These are phyloP conservation scores for Turritopsis rubra DNA, from an alignment of 30 jellyfish, hydroid and myxozoan species.

Conservation along the genomic window DNA sequence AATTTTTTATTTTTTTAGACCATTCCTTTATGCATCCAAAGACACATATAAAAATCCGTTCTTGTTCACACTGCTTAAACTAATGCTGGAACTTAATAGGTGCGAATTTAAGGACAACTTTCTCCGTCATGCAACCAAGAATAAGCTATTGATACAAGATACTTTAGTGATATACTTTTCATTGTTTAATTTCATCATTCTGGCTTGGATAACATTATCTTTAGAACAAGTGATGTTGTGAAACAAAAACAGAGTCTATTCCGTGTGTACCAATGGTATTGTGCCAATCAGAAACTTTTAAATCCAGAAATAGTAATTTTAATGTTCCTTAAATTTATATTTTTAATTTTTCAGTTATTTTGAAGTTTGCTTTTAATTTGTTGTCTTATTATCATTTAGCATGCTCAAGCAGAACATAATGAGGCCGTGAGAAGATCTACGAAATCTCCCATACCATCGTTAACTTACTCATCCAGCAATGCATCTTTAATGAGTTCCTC, in stretches of 20 bases:
- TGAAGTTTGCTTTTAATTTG: not conserved
- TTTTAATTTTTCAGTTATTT: not conserved
- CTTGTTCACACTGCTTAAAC: conserved; percentile 37
- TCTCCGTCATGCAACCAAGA: too few species aligned
- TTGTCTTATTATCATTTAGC: not conserved
- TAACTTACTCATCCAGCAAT: not conserved
- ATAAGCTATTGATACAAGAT: too few species aligned
- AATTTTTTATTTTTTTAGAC: conserved; percentile 33
- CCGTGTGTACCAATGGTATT: conserved; percentile 62
- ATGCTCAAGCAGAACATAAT: not conserved
- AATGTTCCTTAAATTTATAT: not conserved
- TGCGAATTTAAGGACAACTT: too few species aligned
- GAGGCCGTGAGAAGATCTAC: not conserved
- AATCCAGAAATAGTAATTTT: conserved; percentile 33
- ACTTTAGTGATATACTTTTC: too few species aligned
- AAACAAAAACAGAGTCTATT: conserved; percentile 47
- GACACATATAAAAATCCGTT: conserved; percentile 60
- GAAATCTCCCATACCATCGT: not conserved
- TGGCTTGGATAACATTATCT: not conserved
- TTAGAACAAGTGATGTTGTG: conserved; percentile 23
- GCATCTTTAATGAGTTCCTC: not conserved
- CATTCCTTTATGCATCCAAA: conserved; percentile 46
- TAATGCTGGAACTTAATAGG: conserved; percentile 57
- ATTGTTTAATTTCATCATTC: conserved; percentile 1
- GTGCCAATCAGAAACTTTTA: conserved; percentile 38